Evolutionary conservation across 2,113 vertebrate species (phyloP), one percentile per base, ranked within the genome.

Genomic region (Catharus minimus): DNA sequence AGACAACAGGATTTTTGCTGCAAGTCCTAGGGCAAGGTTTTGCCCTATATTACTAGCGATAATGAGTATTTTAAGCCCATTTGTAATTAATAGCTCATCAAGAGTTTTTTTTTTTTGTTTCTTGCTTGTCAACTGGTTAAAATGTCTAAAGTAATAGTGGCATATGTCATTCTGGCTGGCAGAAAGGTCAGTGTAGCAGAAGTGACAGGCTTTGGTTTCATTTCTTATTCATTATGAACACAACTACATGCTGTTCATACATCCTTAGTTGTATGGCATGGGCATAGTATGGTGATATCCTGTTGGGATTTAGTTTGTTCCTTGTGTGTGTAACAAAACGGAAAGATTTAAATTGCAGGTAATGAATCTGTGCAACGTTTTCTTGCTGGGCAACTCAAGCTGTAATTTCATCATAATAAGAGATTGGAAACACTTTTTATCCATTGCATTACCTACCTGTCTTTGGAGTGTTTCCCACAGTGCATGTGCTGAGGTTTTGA

Each of bases 1-100:
- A 90, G 62, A 82, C 32, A 87, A 49, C 28, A 84, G 7, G 33
- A 71, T n/a, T 76, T 87, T 65, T 68, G 30, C 22, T 81, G n/a
- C 21, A 15, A 79, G 68, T 81, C 77, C 30, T 27, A 72, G 73
- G 86, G 83, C 80, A 93, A 93, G 58, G 67, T 76, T 93, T 95
- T 93, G 55, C 21, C 66, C 77, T 90, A 3, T 73, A 73, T 93
- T 78, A 94, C 76, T 74, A 58, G 43, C 44, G 36, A 79, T 89
- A 72, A 71, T 1, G 1, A 69, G 43, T 79, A 82, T 60, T 96
- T 68, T 90, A 90, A 86, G 15, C 19, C 5, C 21, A 84, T 85
- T 79, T 85, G 32, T 76, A 90, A 88, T 79, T 86, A 93, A 72
- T 55, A 82, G 66, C 43, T 83, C 61, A 86, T 28, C n/a, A 39